Evolutionary conservation across 2,888 invertebrate species (phyloP).

Genomic region (Petrolisthes cinctipes): DNA sequence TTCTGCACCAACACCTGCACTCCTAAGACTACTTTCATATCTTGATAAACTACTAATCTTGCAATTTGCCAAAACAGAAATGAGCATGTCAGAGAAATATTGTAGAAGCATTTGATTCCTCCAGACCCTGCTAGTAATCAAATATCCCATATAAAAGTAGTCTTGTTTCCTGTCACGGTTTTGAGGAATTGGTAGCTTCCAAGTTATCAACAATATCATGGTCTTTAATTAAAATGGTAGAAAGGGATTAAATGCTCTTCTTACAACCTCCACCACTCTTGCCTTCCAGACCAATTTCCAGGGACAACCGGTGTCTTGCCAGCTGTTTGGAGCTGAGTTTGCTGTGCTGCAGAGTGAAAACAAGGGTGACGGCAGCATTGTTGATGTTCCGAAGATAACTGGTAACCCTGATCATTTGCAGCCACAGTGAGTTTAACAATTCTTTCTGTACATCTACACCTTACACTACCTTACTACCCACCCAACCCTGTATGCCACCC

Average conservation of each 20-base stretch:
- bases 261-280: neutral
- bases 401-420: neutral
- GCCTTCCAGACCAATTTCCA: constrained; percentile 37
- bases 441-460: too few species aligned
- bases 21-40: too few species aligned
- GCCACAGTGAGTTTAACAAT: too few species aligned
- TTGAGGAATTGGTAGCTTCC: neutral
- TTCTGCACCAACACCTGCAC: too few species aligned
- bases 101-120: too few species aligned
- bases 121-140: too few species aligned
- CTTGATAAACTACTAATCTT: too few species aligned
- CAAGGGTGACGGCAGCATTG: neutral
- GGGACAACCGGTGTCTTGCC: constrained; percentile 35
- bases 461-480: too few species aligned
- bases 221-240: neutral
- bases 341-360: neutral
- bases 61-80: too few species aligned
- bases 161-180: neutral
- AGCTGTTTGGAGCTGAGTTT: constrained; percentile 10
- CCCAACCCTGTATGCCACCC: too few species aligned
- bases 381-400: neutral
- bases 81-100: too few species aligned
- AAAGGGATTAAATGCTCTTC: neutral
- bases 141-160: neutral
- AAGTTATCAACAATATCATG: neutral